phyloP scores from a whole-genome alignment of 2,888 invertebrate genomes.

The Hydriomena furcata region DNA sequence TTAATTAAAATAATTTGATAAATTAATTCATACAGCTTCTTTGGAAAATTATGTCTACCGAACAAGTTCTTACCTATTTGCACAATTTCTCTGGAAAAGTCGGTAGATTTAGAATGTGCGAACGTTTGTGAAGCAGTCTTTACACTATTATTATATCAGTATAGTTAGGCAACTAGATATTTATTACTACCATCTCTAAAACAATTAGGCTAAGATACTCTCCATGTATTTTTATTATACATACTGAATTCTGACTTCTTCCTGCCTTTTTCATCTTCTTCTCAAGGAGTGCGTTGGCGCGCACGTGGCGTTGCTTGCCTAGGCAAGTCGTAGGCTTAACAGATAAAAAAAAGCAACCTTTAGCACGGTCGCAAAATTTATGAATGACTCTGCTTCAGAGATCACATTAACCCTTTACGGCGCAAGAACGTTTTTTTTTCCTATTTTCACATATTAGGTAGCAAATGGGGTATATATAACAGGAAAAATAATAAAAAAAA shows the following conservation, averaged over 20 bases:
- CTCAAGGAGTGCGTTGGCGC: too few relatives aligned
- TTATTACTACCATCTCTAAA: slow-evolving; percentile 14
- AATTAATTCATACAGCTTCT: neutral
- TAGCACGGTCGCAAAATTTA: too few relatives aligned
- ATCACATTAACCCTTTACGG: too few relatives aligned
- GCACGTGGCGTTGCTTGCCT: too few relatives aligned
- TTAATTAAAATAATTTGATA: neutral
- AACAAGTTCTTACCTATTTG: slow-evolving; percentile 6
- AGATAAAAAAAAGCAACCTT: too few relatives aligned
- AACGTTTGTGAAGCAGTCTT: slow-evolving; percentile 13
- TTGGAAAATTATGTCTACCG: neutral
- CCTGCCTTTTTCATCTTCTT: slow-evolving; percentile 10
- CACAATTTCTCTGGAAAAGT: slow-evolving; percentile 8
- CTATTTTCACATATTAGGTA: too few relatives aligned
- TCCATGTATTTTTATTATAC: neutral
- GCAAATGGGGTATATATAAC: too few relatives aligned
- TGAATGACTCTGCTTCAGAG: too few relatives aligned
- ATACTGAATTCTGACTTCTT: slow-evolving; percentile 8
- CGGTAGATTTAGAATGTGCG: slow-evolving; percentile 7
- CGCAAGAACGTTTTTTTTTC: too few relatives aligned
- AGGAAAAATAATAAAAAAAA: too few relatives aligned
- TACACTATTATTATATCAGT: slow-evolving; percentile 12
- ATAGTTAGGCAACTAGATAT: slow-evolving; percentile 23
- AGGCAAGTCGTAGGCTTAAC: too few relatives aligned
- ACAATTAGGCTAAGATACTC: slow-evolving; percentile 7